A percentile compares a stretch with the other conserved stretches of the same genome.
Evolutionary conservation across 2,888 invertebrate species (phyloP).

Genomic region (Pterostichus niger): DNA sequence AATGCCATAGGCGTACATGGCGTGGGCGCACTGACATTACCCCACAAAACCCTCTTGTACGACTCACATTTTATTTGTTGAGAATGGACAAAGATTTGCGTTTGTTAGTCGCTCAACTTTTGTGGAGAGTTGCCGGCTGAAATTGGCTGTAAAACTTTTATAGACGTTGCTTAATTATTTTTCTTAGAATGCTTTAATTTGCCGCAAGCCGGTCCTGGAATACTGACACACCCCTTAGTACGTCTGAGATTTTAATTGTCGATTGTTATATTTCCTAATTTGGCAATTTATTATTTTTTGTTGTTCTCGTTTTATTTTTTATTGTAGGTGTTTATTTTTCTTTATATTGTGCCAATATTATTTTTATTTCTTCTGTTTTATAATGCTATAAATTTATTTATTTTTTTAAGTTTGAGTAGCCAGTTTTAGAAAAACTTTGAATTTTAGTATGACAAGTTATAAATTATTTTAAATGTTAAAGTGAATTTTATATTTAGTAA

Average conservation of each 20-base stretch:
- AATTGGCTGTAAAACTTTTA: conserved; percentile 55
- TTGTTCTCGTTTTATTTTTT: not conserved
- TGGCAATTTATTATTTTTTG: not conserved
- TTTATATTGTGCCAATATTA: conserved; percentile 34
- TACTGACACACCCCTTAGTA: conserved; percentile 10
- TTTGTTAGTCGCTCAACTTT: not conserved
- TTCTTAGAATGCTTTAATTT: conserved; percentile 40
- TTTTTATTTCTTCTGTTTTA: conserved; percentile 23
- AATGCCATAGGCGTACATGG: conserved; percentile 40
- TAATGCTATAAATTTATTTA: conserved; percentile 36
- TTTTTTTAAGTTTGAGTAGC: not conserved
- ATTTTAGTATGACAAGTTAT: conserved; percentile 2
- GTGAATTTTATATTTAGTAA: not conserved
- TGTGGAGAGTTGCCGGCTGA: too few species aligned
- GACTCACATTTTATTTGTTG: conserved; percentile 9
- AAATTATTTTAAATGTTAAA: conserved; percentile 22
- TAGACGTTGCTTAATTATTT: conserved; percentile 48
- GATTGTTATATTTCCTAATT: not conserved
- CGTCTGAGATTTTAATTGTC: not conserved
- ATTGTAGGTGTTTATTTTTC: conserved; percentile 34
- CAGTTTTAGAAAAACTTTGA: conserved; percentile 26
- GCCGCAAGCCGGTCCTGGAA: conserved; percentile 13
- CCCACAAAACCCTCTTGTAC: not conserved
- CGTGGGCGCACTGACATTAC: conserved; percentile 19
- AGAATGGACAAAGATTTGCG: conserved; percentile 31